Percentiles rank a stretch among this genome's conserved stretches.
Conservation (phyloP, 2,888 invertebrate genomes). For the Melitaea athalia region DNA sequence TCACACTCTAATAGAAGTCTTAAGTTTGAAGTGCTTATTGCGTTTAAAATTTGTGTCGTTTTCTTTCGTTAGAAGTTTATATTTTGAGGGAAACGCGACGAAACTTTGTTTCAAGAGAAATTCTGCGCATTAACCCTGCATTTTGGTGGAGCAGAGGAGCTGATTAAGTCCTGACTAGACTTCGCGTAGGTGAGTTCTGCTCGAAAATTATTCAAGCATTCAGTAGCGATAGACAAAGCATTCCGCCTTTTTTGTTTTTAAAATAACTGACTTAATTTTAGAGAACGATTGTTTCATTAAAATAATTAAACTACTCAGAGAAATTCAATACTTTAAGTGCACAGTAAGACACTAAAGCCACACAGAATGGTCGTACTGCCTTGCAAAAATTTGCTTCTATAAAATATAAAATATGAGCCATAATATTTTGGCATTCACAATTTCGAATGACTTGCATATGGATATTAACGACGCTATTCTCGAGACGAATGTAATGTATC, state of each 20-base stretch:
- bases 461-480: conserved; percentile 10
- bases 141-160: background rate
- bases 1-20: background rate
- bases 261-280: no score
- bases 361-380: no score
- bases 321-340: background rate
- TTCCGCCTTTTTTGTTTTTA: background rate
- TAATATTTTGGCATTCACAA: conserved; percentile 16
- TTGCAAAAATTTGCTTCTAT: background rate
- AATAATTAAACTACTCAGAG: background rate
- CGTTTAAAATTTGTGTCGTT: conserved; percentile 2
- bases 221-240: background rate
- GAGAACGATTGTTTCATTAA: background rate
- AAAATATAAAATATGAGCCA: background rate
- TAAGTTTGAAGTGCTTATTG: background rate
- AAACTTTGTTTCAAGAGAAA: conserved; percentile 2
- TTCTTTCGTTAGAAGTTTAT: background rate
- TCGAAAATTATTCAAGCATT: conserved; percentile 1
- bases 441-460: conserved; percentile 8
- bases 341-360: no score
- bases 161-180: background rate
- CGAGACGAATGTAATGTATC: conserved; percentile 15
- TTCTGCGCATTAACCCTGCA: background rate
- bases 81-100: conserved; percentile 2
- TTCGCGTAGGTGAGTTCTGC: background rate